Evolutionary conservation across 2,888 invertebrate genomes (phyloP).

Genomic region (Eurytoma adleriae): DNA sequence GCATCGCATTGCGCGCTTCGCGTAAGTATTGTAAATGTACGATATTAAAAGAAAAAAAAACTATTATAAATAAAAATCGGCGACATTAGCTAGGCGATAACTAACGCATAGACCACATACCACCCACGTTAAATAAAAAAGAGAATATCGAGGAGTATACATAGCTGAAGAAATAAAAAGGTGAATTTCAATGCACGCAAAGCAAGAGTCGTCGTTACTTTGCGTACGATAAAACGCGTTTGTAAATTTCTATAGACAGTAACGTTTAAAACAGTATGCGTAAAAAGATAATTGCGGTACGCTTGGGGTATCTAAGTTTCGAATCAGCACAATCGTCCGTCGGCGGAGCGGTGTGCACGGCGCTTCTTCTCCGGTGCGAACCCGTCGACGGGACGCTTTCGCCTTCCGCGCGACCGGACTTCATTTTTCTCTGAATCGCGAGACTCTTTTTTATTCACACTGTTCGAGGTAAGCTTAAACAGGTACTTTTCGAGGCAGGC

Average conservation of each 20-base stretch:
- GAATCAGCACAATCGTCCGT: constrained; percentile 54
- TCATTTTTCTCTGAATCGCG: not conserved
- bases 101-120: constrained; percentile 43
- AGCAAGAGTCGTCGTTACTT: constrained; percentile 16
- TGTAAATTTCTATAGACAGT: constrained; percentile 57
- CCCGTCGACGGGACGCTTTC: constrained; percentile 17
- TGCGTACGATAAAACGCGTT: constrained; percentile 41
- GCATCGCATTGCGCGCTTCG: constrained; percentile 49
- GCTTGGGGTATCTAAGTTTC: constrained; percentile 44
- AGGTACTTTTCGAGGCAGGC: not conserved
- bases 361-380: constrained; percentile 8
- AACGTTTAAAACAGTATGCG: constrained; percentile 20
- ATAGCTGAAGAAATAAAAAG: constrained; percentile 20
- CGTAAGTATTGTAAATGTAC: constrained; percentile 52
- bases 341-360: not conserved
- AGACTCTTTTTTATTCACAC: constrained; percentile 1
- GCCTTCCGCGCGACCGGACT: not conserved
- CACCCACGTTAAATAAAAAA: constrained; percentile 40
- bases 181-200: not conserved
- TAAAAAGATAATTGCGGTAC: constrained; percentile 23
- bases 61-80: constrained; percentile 48
- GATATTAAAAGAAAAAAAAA: constrained; percentile 26
- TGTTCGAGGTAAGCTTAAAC: not conserved
- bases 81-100: constrained; percentile 50
- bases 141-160: not conserved